Conservation (phyloP, 2,113 vertebrate genomes). For the Zapus hudsonius region DNA sequence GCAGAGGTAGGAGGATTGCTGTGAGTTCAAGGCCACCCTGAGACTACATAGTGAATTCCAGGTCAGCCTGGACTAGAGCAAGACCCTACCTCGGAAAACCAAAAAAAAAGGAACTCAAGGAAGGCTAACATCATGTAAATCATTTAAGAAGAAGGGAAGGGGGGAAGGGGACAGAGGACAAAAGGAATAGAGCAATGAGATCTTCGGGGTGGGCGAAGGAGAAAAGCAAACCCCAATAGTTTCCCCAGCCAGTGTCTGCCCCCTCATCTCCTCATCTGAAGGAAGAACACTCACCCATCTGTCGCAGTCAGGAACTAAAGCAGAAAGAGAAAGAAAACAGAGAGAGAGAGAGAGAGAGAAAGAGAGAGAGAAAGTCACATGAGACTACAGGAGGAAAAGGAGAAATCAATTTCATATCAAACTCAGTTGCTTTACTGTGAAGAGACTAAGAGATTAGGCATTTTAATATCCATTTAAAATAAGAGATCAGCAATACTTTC, state of each 20-base stretch:
- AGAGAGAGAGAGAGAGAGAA: too few relatives aligned
- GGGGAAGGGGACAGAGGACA: neutral
- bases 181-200: neutral
- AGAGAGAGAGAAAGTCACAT: too few relatives aligned
- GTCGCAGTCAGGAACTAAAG: slow-evolving; percentile 58
- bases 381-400: neutral
- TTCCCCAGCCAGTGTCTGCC: neutral
- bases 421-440: slow-evolving; percentile 19
- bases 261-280: slow-evolving; percentile 35
- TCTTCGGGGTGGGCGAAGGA: neutral
- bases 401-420: slow-evolving; percentile 22
- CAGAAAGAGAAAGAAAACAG: slow-evolving; percentile 46
- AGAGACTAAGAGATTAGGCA: neutral
- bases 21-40: too few relatives aligned
- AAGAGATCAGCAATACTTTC: slow-evolving; percentile 20
- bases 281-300: slow-evolving; percentile 58
- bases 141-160: neutral
- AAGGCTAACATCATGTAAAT: neutral
- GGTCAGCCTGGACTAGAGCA: too few relatives aligned
- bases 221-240: neutral
- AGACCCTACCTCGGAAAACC: too few relatives aligned
- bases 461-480: slow-evolving; percentile 47
- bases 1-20: too few relatives aligned
- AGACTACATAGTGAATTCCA: too few relatives aligned
- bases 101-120: slow-evolving; percentile 27